Base-by-base conservation (phyloP, 2,113 vertebrate species). In the Australoheros scitulus region DNA sequence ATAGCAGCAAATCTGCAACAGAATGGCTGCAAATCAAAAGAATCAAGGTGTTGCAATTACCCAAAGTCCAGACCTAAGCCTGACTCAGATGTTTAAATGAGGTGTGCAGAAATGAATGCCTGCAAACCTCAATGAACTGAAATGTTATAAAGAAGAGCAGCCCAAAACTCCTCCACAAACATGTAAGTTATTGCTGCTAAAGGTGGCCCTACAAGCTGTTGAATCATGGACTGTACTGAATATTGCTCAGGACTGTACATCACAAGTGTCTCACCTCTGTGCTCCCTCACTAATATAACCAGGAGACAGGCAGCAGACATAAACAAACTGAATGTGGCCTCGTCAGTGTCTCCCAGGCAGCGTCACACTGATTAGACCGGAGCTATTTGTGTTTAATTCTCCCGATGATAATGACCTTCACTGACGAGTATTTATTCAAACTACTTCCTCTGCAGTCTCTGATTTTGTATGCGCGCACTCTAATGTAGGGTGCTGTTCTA, bases 391-490 rank as follows among this genome's bases (percentile, higher is more conserved):
- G 10, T 72, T 15, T 77, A 52, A 85, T 72, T 86, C 34, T 61
- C 61, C 43, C 50, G 72, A 76, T 85, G 57, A 87, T 65, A 3
- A 72, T 81, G 78, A 86, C 41, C 61, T 84, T 83, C 38, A 38
- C 26, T 43, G 52, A 57, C 3, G 6, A 55, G 11, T 55, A 32
- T 61, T 11, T 38, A 29, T 24, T 72, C n/a, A 34, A 61, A 7
- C 52, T 55, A 55, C 68, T 17, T 7, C 41, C 59, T 63, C 85
- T 7, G 36, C 65, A 72, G 61, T 32, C 57, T 61, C 77, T 58
- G 56, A 63, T 26, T 52, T 32, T 60, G 24, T 29, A 61, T 50
- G 58, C 43, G 78, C 24, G 57, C 57, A 18, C 52, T 41, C 59
- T 55, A 65, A 64, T 32, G 6, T 14, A 61, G 55, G 11, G 15